Evolutionary conservation across 35 echinoderm and acorn worm species (phyloP).

Genomic region (Apostichopus californicus): DNA sequence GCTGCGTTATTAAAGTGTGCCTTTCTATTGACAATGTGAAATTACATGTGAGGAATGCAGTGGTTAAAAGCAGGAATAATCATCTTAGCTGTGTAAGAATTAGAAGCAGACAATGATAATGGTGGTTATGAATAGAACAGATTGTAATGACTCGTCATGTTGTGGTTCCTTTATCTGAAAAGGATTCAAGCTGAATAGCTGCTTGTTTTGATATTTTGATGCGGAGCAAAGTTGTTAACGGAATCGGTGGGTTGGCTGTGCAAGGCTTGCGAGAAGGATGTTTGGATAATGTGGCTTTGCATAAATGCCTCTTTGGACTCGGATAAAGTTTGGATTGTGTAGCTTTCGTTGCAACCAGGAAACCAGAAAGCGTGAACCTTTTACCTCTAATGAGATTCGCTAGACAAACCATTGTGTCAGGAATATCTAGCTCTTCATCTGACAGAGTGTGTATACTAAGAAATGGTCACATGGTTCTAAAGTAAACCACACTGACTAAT

Average conservation of each 20-base stretch:
- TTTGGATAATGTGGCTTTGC: neutral
- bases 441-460: neutral
- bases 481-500: too few species aligned
- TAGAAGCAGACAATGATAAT: neutral
- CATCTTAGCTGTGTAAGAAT: constrained; percentile 8
- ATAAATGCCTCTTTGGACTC: neutral
- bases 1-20: constrained; percentile 23
- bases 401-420: neutral
- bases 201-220: neutral
- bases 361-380: neutral
- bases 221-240: neutral
- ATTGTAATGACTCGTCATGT: neutral
- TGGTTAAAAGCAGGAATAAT: constrained; percentile 29
- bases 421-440: neutral
- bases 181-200: neutral
- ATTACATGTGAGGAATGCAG: constrained; percentile 30
- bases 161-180: neutral
- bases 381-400: neutral
- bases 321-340: neutral
- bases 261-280: neutral
- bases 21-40: constrained; percentile 38
- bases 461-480: neutral
- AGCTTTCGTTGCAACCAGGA: neutral
- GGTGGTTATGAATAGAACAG: neutral
- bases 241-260: neutral